phyloP scores from a whole-genome alignment of 2,888 invertebrate genomes.

The Furcula furcula region DNA sequence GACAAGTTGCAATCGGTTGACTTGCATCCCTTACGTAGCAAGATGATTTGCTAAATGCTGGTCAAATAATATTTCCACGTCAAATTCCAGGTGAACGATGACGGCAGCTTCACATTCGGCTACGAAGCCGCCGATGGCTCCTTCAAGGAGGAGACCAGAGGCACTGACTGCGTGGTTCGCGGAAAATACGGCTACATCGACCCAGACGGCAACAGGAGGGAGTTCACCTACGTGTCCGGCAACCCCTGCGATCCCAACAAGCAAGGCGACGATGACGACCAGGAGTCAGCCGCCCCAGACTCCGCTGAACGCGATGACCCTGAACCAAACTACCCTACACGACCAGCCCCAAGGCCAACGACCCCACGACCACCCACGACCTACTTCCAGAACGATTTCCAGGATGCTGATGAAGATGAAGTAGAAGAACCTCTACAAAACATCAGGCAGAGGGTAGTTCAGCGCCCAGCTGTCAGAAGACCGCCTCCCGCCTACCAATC shows the following conservation, averaged over 20 bases:
- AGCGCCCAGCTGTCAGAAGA: constrained; percentile 66
- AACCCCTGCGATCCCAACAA: constrained; percentile 93
- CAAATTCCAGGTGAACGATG: constrained; percentile 84
- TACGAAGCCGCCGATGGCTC: constrained; percentile 93
- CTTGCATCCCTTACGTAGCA: too few species aligned
- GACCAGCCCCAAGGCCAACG: constrained; percentile 67
- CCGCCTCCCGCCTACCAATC: constrained; percentile 63
- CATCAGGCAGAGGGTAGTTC: constrained; percentile 72
- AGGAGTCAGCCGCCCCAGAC: constrained; percentile 77
- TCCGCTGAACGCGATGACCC: constrained; percentile 83
- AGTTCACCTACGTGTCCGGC: constrained; percentile 93
- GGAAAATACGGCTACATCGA: constrained; percentile 94
- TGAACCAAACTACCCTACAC: constrained; percentile 83
- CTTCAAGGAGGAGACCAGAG: constrained; percentile 93
- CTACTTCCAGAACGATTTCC: constrained; percentile 87
- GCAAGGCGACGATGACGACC: constrained; percentile 85
- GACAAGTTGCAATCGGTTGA: too few species aligned
- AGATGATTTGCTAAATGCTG: too few species aligned
- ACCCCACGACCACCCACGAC: constrained; percentile 83
- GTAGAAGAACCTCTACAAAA: constrained; percentile 75
- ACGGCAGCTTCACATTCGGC: constrained; percentile 92
- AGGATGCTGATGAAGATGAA: constrained; percentile 84
- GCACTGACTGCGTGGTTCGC: constrained; percentile 92
- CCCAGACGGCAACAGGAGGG: constrained; percentile 92
- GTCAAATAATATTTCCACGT: too few species aligned